A percentile compares a stretch with the other conserved stretches of the same genome.
phyloP scores from a whole-genome alignment of 2,797 vertebrate species.

The Loriculus beryllinus region DNA sequence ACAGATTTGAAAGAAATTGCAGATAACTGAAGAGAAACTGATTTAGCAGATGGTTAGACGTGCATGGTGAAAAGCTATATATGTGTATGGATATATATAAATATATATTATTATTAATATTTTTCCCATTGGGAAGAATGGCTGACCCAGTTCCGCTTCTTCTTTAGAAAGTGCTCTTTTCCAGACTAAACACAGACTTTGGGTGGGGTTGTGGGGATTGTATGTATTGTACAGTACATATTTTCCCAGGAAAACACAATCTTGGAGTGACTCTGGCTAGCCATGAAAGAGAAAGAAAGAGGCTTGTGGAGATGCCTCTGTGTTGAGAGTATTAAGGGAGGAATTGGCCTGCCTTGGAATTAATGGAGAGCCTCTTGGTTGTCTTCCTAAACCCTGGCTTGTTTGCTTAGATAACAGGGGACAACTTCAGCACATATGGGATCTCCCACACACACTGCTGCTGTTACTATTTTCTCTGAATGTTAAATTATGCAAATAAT shows the following conservation, averaged over 20 bases:
- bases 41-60: constrained; percentile 64
- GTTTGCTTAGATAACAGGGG: neutral
- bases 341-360: neutral
- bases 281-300: constrained; percentile 17
- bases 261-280: constrained; percentile 22
- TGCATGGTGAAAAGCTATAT: constrained; percentile 44
- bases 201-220: constrained; percentile 59
- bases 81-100: neutral
- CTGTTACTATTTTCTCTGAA: constrained; percentile 8
- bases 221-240: constrained; percentile 55
- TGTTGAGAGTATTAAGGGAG: neutral
- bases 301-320: neutral
- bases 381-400: neutral
- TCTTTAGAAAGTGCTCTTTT: constrained; percentile 43
- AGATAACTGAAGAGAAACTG: constrained; percentile 60
- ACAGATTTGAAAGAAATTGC: constrained; percentile 62
- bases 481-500: constrained; percentile 19
- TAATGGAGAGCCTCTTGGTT: neutral
- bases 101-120: constrained; percentile 42
- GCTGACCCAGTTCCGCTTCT: constrained; percentile 44
- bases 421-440: neutral
- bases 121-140: constrained; percentile 57
- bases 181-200: constrained; percentile 71
- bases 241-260: constrained; percentile 67
- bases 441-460: neutral